A percentile compares a stretch with the other conserved stretches of the same genome.
Evolutionary conservation across 1,140 invertebrate genomes (phyloP).

Genomic region (Pogonognathellus flavescens): DNA sequence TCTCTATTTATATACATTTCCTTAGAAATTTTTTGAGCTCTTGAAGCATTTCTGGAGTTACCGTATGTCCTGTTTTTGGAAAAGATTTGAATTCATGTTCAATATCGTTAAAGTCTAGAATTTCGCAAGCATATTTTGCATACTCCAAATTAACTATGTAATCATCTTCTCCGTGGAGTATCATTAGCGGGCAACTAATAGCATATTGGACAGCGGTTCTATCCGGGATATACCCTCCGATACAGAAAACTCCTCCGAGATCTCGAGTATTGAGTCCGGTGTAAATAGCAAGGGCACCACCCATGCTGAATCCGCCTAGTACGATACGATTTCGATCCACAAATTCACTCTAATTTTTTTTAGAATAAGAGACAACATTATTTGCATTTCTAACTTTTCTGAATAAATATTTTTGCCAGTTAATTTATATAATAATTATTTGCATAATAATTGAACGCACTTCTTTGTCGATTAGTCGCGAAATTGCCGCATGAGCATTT

Average conservation of each 20-base stretch:
- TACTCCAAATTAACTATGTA: background rate
- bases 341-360: background rate
- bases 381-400: too few species aligned
- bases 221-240: background rate
- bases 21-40: background rate
- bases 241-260: background rate
- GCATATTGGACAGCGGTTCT: background rate
- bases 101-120: background rate
- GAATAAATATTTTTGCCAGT: too few species aligned
- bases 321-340: background rate
- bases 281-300: background rate
- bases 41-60: background rate
- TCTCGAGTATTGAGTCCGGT: background rate
- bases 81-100: background rate
- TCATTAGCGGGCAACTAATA: background rate
- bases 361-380: too few species aligned
- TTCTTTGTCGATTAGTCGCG: background rate
- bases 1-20: background rate
- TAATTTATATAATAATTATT: too few species aligned
- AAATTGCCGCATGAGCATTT: background rate
- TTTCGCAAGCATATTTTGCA: conserved; percentile 13
- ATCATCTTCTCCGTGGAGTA: conserved; percentile 12
- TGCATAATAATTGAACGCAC: too few species aligned
- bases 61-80: background rate
- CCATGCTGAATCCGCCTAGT: conserved; percentile 12